phyloP scores from a whole-genome alignment of 2,888 invertebrate genomes.

The Gisinianus flammeolus region DNA sequence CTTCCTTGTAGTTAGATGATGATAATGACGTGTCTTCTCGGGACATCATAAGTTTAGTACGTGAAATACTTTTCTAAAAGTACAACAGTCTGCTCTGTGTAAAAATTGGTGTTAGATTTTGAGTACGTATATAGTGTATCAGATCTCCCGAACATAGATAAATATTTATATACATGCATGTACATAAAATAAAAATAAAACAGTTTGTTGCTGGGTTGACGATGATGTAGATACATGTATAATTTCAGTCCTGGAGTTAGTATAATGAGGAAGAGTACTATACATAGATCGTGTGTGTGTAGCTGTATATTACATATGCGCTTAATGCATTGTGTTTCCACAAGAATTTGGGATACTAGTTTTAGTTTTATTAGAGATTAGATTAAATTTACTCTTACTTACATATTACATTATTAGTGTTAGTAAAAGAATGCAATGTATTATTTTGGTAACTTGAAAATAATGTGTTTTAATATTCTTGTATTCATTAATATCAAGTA shows the following conservation, averaged over 20 bases:
- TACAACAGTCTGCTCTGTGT: background rate
- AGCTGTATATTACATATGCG: too few relatives aligned
- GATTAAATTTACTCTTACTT: background rate
- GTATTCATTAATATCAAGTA: background rate
- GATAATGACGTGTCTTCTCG: conserved; percentile 12
- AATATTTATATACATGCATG: background rate
- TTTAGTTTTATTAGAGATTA: background rate
- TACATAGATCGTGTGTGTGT: too few relatives aligned
- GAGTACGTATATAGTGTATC: background rate
- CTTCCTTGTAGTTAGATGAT: background rate
- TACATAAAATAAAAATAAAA: background rate
- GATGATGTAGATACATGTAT: too few relatives aligned
- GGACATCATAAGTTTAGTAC: conserved; percentile 4
- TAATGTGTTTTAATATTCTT: conserved; percentile 19
- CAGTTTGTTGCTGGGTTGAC: too few relatives aligned
- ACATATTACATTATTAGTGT: too few relatives aligned
- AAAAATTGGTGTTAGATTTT: background rate
- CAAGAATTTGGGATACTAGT: background rate
- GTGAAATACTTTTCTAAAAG: conserved; percentile 19
- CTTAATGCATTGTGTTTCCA: too few relatives aligned
- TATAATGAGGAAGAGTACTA: too few relatives aligned
- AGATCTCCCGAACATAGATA: background rate
- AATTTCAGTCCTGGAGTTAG: too few relatives aligned
- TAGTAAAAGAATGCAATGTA: background rate
- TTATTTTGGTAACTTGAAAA: conserved; percentile 20